phyloP scores from a whole-genome alignment of 2,888 invertebrate species.

The Ophion obscuratus region DNA sequence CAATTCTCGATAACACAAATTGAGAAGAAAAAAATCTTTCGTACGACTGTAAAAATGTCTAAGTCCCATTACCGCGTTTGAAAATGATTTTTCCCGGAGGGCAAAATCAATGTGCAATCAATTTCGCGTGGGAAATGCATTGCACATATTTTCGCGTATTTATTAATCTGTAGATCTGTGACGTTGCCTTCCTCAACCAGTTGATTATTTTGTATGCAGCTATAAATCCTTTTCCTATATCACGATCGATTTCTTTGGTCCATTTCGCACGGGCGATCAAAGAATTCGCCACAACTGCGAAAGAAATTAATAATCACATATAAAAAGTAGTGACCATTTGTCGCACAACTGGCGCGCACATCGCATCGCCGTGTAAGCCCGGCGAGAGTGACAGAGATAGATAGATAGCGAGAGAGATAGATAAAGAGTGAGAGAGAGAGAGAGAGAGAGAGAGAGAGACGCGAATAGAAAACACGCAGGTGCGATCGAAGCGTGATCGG shows the following conservation, averaged over 20 bases:
- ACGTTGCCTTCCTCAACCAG: no score
- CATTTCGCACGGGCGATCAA: background rate
- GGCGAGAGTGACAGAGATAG: background rate
- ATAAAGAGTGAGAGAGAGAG: background rate
- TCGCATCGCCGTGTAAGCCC: background rate
- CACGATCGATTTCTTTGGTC: background rate
- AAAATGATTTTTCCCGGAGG: no score
- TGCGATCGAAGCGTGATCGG: constrained; percentile 65
- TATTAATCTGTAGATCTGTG: no score
- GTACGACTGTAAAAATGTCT: no score
- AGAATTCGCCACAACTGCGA: background rate
- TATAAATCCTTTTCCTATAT: background rate
- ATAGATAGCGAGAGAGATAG: no score
- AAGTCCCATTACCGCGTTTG: no score
- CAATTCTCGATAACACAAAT: no score
- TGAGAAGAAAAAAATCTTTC: no score
- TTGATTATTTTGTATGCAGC: background rate
- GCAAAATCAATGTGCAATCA: no score
- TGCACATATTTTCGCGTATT: no score
- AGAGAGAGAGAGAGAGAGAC: background rate
- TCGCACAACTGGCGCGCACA: background rate
- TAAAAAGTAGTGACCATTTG: constrained; percentile 2
- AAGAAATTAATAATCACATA: constrained; percentile 4
- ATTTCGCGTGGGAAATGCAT: no score
- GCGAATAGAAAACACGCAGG: constrained; percentile 65